A percentile compares a stretch with the other conserved stretches of the same genome.
Evolutionary conservation across 2,113 vertebrate species (phyloP).

Genomic region (Pteronura brasiliensis): DNA sequence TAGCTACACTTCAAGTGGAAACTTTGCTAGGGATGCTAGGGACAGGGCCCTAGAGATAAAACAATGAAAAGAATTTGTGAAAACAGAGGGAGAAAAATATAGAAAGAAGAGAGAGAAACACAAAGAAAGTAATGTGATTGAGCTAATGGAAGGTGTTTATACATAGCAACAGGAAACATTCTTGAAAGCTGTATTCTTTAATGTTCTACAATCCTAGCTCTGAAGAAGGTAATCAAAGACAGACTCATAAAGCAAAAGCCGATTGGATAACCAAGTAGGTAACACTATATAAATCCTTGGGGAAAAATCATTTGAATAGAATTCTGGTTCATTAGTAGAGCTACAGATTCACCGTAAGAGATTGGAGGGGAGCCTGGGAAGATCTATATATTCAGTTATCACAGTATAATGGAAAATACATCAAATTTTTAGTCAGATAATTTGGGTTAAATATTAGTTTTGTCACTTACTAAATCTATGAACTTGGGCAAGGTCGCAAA

Average conservation of each 20-base stretch:
- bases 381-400: conserved; percentile 3
- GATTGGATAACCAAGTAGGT: neutral
- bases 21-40: conserved; percentile 34
- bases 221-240: conserved; percentile 47
- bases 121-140: conserved; percentile 21
- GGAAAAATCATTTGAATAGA: conserved; percentile 28
- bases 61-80: conserved; percentile 44
- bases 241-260: neutral
- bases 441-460: conserved; percentile 14
- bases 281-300: neutral
- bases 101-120: conserved; percentile 16
- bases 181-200: conserved; percentile 34
- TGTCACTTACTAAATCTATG: neutral
- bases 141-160: conserved; percentile 2
- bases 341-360: neutral
- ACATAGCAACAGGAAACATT: neutral
- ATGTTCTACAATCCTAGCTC: neutral
- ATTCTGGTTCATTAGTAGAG: conserved; percentile 2
- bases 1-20: conserved; percentile 53
- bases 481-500: neutral
- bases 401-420: conserved; percentile 1
- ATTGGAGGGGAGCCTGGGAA: neutral
- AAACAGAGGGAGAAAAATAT: conserved; percentile 30
- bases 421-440: neutral
- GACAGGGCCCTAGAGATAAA: conserved; percentile 38